Base-by-base conservation (phyloP, 2,888 invertebrate genomes). In the Polymixis lichenea region DNA sequence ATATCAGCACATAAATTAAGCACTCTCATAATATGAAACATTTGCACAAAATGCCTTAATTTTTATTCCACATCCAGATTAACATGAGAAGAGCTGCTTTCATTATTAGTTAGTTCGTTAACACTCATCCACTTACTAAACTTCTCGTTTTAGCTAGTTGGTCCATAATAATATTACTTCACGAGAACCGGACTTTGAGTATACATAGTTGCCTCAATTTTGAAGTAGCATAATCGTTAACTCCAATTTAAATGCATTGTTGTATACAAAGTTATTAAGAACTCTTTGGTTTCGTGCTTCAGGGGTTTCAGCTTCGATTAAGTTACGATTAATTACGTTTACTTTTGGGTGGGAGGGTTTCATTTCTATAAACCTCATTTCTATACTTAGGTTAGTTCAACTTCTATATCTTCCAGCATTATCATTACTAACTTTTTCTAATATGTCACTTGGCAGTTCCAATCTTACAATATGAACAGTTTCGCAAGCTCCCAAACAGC, bases 121-220 rank as follows among this genome's bases (percentile, higher is more conserved):
- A 84, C n/a, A n/a, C 84, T 84, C 61, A 15, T 53, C 61, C 53
- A 84, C 66, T 67, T 60, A 55, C 69, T n/a, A 62, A 84, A 79
- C 69, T 79, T 51, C 80, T 58, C 25, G 49, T 64, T 84, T 71
- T 51, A 84, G 64, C 22, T 19, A 71, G 71, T 65, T 43, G 7
- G 25, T 55, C 51, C 71, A 71, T 80, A 80, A 67, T 65, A 72
- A 55, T 62, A 80, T 76, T 61, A 83, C 71, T 67, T 70, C 72
- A 67, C 32, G 56, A 62, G 19, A 62, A 65, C 77, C 28, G 72
- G 72, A 81, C 58, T 85, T 77, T 75, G 72, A 64, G 69, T 77
- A 72, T 64, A 58, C 66, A 65, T 73, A 79, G 84, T 81, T 73
- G 60, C 66, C 60, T 61, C 73, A 82, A 79, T 75, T 86, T 82